Evolutionary conservation across 2,888 invertebrate species (phyloP), one percentile per base, ranked within the genome.

Genomic region (Axea sp.): DNA sequence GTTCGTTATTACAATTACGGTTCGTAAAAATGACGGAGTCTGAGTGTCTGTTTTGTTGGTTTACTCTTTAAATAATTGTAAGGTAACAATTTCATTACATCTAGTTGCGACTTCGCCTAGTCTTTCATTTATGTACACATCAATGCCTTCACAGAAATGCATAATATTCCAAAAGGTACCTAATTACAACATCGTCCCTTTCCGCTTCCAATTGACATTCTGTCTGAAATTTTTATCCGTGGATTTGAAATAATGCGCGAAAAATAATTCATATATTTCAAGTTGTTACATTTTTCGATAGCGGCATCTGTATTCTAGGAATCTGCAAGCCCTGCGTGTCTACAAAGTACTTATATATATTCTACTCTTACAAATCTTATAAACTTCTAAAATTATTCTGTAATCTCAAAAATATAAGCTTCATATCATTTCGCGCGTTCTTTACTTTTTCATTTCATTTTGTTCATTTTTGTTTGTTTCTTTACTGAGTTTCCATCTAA

Each of bases 391-490:
- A 85, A 84, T 86, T 85, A 84, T 82, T 82, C 80, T 80, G 83
- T 83, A 81, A 82, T 87, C 84, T 87, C 86, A 87, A 87, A 87
- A 87, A 87, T 87, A 87, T 87, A 86, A 80, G 82, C 83, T 82
- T 80, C 81, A 30, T 59, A 78, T 81, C 77, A 64, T 53, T 65
- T 71, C 41, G 30, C 68, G 37, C 80, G 64, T 78, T 77, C 65
- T 33, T 37, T 69, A 75, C 47, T 72, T 74, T 31, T 74, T 77
- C 53, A 33, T 41, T 39, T 55, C 14, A 11, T 22, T 30, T 55
- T 35, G 1, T 51, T 76, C 64, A 55, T 73, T 53, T 76, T 55
- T 37, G 2, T 26, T 59, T 37, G 12, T 24, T 65, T 31, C 6
- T 45, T 45, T 28, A 28, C 26, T 43, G 12, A 26, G 7, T 31